These are phyloP conservation scores for Tubulanus polymorphus DNA, from an alignment of 2,888 invertebrate genomes.

Conservation along the genomic window DNA sequence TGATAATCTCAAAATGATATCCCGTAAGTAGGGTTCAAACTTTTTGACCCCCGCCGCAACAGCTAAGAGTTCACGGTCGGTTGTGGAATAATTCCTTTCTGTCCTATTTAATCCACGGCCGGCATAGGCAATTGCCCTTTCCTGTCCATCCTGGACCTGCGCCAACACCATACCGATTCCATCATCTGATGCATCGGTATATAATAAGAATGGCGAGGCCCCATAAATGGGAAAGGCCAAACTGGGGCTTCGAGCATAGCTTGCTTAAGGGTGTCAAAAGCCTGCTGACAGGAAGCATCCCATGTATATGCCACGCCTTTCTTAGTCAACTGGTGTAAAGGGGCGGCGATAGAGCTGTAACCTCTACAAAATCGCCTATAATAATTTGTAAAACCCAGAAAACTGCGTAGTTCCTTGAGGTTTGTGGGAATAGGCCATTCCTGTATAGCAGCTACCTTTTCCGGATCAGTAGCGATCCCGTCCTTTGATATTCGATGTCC, in stretches of 20 bases:
- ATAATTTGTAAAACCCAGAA: constrained; percentile 5
- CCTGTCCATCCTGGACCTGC: background rate
- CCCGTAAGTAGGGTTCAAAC: background rate
- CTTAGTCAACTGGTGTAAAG: background rate
- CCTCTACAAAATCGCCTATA: constrained; percentile 2
- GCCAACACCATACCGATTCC: background rate
- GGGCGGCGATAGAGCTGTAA: constrained; percentile 3
- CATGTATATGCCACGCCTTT: background rate
- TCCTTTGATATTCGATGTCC: constrained; percentile 9
- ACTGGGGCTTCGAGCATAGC: background rate
- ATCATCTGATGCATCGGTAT: background rate
- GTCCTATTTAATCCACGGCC: background rate
- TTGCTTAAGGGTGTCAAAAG: background rate
- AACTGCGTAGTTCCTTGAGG: background rate
- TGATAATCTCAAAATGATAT: constrained; percentile 17
- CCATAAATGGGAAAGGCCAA: background rate
- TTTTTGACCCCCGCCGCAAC: background rate
- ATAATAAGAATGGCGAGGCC: background rate
- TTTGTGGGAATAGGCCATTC: background rate
- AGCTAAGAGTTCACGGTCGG: background rate
- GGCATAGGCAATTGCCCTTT: background rate
- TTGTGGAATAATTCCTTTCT: background rate
- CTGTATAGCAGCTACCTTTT: background rate
- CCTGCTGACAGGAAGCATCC: background rate
- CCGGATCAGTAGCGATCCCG: constrained; percentile 4